phyloP scores from a whole-genome alignment of 1,140 invertebrate genomes.

The Cydia pomonella region DNA sequence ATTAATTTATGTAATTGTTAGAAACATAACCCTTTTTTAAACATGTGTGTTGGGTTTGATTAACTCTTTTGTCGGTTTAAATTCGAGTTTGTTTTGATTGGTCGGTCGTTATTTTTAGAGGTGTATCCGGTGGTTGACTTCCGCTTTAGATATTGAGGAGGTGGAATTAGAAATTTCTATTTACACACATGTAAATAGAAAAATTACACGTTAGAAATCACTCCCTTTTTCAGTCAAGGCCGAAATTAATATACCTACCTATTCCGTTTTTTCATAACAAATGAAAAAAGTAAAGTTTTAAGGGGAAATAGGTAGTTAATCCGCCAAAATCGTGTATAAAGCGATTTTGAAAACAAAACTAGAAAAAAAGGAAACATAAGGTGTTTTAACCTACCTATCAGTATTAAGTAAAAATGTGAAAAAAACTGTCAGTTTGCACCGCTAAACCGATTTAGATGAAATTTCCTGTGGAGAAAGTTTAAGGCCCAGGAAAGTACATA shows the following conservation, averaged over 20 bases:
- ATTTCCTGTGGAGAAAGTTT: too few species aligned
- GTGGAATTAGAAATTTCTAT: conserved; percentile 33
- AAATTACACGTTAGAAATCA: neutral
- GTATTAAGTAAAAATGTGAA: too few species aligned
- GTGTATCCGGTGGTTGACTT: conserved; percentile 56
- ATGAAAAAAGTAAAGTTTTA: too few species aligned
- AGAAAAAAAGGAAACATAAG: too few species aligned
- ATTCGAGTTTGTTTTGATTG: conserved; percentile 76
- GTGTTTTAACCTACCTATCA: too few species aligned
- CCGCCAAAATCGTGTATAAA: too few species aligned
- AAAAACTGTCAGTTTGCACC: too few species aligned
- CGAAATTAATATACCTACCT: neutral
- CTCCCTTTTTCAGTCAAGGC: neutral
- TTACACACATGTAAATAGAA: neutral
- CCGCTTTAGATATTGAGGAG: conserved; percentile 41
- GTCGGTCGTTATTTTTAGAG: conserved; percentile 48
- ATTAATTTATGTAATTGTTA: conserved; percentile 76
- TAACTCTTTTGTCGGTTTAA: conserved; percentile 67
- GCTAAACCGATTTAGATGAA: too few species aligned
- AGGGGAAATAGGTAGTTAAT: too few species aligned
- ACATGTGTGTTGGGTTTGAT: conserved; percentile 67
- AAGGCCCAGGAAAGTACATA: too few species aligned
- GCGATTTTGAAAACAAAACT: too few species aligned
- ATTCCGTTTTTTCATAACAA: too few species aligned
- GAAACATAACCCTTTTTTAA: conserved; percentile 61